A percentile compares a stretch with the other conserved stretches of the same genome.
Conservation (phyloP, 1,140 invertebrate species). For the Halesus radiatus region DNA sequence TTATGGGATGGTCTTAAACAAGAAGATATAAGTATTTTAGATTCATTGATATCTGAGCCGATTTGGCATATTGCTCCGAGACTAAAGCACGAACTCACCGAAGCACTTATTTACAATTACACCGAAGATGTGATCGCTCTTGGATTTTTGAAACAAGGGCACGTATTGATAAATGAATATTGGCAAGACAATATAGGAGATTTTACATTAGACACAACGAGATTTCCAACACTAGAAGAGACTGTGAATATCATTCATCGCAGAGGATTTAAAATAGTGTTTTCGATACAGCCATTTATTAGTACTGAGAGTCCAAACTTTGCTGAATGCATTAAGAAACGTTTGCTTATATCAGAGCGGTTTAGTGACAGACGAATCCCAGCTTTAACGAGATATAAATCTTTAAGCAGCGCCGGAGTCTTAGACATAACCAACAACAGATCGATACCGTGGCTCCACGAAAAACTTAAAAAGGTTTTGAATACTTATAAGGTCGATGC, state of each 20-base stretch:
- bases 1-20: conserved; percentile 86
- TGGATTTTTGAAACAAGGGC: conserved; percentile 82
- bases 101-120: conserved; percentile 82
- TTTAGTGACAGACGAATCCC: conserved; percentile 81
- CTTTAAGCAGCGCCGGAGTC: conserved; percentile 82
- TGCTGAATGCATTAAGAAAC: conserved; percentile 79
- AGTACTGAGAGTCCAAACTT: conserved; percentile 88
- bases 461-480: conserved; percentile 80
- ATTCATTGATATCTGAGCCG: conserved; percentile 84
- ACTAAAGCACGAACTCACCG: conserved; percentile 74
- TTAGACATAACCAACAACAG: conserved; percentile 88
- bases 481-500: conserved; percentile 86
- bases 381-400: conserved; percentile 82
- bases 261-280: conserved; percentile 86
- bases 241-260: conserved; percentile 86
- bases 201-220: conserved; percentile 77
- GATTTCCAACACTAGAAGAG: conserved; percentile 83
- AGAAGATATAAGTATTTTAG: conserved; percentile 79
- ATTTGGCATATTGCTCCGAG: conserved; percentile 85
- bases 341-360: conserved; percentile 79
- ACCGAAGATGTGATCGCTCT: conserved; percentile 84
- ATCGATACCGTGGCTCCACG: conserved; percentile 84
- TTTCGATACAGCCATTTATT: conserved; percentile 89
- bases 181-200: conserved; percentile 89
- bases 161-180: conserved; percentile 86